Base-by-base conservation (phyloP, 2,888 invertebrate species). In the Galeruca laticollis region DNA sequence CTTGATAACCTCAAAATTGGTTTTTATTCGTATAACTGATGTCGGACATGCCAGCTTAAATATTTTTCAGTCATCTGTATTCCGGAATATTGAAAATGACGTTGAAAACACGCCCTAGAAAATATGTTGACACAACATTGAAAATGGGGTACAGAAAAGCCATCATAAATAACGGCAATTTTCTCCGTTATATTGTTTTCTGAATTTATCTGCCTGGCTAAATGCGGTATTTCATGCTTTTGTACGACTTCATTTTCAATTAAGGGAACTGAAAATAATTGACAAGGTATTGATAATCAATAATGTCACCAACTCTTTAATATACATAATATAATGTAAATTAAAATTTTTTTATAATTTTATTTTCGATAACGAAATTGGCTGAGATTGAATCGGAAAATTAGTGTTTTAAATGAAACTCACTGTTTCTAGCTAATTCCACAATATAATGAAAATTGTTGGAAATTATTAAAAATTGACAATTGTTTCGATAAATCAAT, bases 81-180 rank as follows among this genome's bases (percentile, higher is more conserved):
- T 33, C 31, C 11, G 33, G 15, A 18, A 57, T 5, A 57, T 57
- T 33, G 35, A 57, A 35, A 57, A 35, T n/a, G 35, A 57, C 35
- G 35, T 57, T 57, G 20, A 35, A 11, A 10, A 33, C 15, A 35
- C 35, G 35, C 18, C 20, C n/a, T n/a, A 35, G 18, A 57, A 57
- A 57, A 57, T 57, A 57, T 57, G 57, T 57, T 57, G 57, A 57
- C 57, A 15, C 20, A 33, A 57, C 10, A 1, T 20, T 35, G 57
- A 57, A 35, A 33, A 57, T 57, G 35, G 35, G 18, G 35, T 35
- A 57, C 18, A 33, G 35, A 35, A 35, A 57, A 57, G 20, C 9
- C 18, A 9, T 8, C 33, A 57, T 57, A 57, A 57, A 57, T 57
- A 57, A 57, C 35, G 35, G 31, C 54, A 54, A 54, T 54, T 54